These are phyloP conservation scores for Bradypodion ventrale DNA, from an alignment of 2,797 vertebrate species.

Conservation along the genomic window DNA sequence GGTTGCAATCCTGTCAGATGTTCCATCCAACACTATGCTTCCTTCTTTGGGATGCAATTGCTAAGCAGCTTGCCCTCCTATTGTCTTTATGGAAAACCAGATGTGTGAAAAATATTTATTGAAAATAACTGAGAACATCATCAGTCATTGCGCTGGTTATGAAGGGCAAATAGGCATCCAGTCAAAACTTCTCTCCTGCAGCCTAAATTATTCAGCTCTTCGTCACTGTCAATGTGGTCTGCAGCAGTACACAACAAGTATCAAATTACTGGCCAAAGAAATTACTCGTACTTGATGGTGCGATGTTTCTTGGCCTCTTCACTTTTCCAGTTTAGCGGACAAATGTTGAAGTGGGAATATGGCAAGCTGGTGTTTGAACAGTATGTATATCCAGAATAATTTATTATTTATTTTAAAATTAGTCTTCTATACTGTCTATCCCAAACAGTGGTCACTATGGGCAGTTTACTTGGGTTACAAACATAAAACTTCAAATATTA, in stretches of 20 bases:
- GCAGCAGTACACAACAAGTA: not conserved
- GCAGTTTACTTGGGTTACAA: too few species aligned
- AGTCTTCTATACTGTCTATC: too few species aligned
- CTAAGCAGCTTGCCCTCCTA: not conserved
- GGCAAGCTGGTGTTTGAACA: not conserved
- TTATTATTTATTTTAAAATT: too few species aligned
- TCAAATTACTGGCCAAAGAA: not conserved
- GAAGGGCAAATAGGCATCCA: not conserved
- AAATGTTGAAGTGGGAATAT: not conserved
- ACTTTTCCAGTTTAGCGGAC: not conserved
- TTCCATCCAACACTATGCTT: not conserved
- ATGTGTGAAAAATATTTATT: not conserved
- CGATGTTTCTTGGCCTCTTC: not conserved
- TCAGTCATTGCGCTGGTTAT: not conserved
- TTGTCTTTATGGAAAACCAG: not conserved
- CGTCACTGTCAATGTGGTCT: not conserved
- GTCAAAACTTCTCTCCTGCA: not conserved
- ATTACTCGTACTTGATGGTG: not conserved
- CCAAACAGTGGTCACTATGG: too few species aligned
- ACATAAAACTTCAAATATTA: too few species aligned
- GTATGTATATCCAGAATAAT: not conserved
- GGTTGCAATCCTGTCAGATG: not conserved
- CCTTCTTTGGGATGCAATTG: not conserved
- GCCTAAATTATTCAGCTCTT: not conserved
- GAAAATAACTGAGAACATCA: not conserved